These are phyloP conservation scores for Entelurus aequoreus DNA, from an alignment of 2,113 vertebrate genomes.

Conservation along the genomic window DNA sequence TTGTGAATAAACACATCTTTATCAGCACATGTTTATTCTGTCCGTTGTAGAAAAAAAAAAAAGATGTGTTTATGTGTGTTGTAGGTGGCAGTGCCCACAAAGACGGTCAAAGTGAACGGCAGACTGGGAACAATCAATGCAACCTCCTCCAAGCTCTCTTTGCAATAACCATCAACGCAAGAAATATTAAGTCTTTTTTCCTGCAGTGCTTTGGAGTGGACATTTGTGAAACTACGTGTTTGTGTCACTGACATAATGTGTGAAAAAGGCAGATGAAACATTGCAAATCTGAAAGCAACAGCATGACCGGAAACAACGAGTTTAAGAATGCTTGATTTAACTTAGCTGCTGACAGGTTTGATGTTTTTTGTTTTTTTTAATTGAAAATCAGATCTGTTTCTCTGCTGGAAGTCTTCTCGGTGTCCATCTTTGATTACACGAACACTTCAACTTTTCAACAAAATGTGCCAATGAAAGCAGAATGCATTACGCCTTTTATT, in stretches of 20 bases:
- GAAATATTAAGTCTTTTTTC: slow-evolving; percentile 12
- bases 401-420: not conserved
- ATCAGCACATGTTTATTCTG: no score
- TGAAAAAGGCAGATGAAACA: slow-evolving; percentile 6
- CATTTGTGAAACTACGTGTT: slow-evolving; percentile 12
- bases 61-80: slow-evolving; percentile 13
- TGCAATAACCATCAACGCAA: slow-evolving; percentile 19
- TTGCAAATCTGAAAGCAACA: slow-evolving; percentile 7
- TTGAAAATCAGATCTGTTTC: not conserved
- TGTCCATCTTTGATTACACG: slow-evolving; percentile 14
- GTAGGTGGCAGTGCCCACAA: slow-evolving; percentile 64
- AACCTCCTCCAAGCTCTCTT: slow-evolving; percentile 30
- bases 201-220: slow-evolving; percentile 17
- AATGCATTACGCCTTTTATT: slow-evolving; percentile 22
- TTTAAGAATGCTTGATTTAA: slow-evolving; percentile 10
- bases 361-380: slow-evolving; percentile 1
- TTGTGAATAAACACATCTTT: no score
- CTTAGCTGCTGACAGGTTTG: slow-evolving; percentile 19
- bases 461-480: slow-evolving; percentile 62
- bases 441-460: slow-evolving; percentile 35
- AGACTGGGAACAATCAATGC: slow-evolving; percentile 66
- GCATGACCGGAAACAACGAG: not conserved
- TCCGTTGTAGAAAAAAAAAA: no score
- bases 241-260: not conserved
- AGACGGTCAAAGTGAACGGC: slow-evolving; percentile 72